These are phyloP conservation scores for Cacatua alba DNA, from an alignment of 2,113 vertebrate species.

Conservation along the genomic window DNA sequence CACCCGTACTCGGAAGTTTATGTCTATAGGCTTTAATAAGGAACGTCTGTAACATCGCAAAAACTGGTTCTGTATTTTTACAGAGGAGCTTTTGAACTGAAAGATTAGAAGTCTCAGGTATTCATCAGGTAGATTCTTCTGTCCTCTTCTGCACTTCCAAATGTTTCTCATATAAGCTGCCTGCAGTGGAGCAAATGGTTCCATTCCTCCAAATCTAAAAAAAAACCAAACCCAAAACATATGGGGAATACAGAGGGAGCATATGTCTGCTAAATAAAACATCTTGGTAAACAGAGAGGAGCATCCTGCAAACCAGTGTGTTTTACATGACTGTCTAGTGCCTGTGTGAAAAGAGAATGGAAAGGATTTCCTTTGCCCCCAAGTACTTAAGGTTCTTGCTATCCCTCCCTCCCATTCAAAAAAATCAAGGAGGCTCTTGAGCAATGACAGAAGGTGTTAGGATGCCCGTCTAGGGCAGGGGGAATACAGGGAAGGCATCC, in stretches of 20 bases:
- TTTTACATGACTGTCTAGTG: constrained; percentile 3
- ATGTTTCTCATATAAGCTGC: neutral
- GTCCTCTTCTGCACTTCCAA: neutral
- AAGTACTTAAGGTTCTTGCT: neutral
- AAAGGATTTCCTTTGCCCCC: neutral
- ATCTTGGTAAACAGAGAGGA: constrained; percentile 33
- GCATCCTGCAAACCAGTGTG: neutral
- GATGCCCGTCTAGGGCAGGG: rapidly evolving
- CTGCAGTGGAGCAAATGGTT: neutral
- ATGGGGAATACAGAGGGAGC: constrained; percentile 66
- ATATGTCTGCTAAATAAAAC: constrained; percentile 59
- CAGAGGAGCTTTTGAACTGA: neutral
- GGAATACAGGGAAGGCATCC: neutral
- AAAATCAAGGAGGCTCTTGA: neutral
- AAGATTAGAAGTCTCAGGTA: neutral
- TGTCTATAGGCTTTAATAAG: neutral
- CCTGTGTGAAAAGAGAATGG: neutral
- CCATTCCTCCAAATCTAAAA: neutral
- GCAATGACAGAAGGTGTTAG: neutral
- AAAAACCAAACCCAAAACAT: neutral
- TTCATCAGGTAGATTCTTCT: neutral
- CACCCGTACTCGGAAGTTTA: neutral
- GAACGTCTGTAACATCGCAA: neutral
- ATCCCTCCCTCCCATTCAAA: neutral
- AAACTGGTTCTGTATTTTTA: neutral